Evolutionary conservation across 2,797 vertebrate genomes (phyloP).

Genomic region (Mionectes olivaceus): DNA sequence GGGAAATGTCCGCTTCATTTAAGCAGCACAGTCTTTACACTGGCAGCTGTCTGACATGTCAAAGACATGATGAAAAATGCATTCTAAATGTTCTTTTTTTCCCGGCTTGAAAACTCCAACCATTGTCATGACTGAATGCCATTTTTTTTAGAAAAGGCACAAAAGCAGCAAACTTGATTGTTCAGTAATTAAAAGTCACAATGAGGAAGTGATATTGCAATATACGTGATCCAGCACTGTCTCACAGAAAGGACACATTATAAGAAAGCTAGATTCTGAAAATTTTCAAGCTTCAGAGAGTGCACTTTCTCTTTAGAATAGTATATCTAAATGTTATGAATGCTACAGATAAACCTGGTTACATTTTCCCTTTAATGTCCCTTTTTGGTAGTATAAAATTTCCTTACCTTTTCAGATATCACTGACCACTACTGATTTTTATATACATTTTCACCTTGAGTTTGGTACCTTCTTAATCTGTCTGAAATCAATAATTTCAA

Average conservation of each 20-base stretch:
- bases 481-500: slow-evolving; percentile 57
- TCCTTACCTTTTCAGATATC: slow-evolving; percentile 21
- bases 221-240: slow-evolving; percentile 58
- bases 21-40: neutral
- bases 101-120: slow-evolving; percentile 45
- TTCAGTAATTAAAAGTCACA: slow-evolving; percentile 57
- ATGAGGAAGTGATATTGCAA: slow-evolving; percentile 60
- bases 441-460: slow-evolving; percentile 45
- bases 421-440: slow-evolving; percentile 31
- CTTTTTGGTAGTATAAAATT: slow-evolving; percentile 46
- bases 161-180: slow-evolving; percentile 74
- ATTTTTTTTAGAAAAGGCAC: slow-evolving; percentile 74
- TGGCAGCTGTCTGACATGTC: neutral
- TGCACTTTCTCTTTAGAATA: slow-evolving; percentile 46
- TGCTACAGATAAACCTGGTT: slow-evolving; percentile 60
- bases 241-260: slow-evolving; percentile 54
- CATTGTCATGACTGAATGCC: slow-evolving; percentile 74
- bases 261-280: slow-evolving; percentile 54
- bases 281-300: slow-evolving; percentile 60
- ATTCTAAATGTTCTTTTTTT: slow-evolving; percentile 12
- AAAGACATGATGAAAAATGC: neutral
- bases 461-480: slow-evolving; percentile 63
- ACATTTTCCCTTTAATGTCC: slow-evolving; percentile 59
- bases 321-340: slow-evolving; percentile 32
- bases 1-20: neutral